These are phyloP conservation scores for Stercorarius parasiticus DNA, from an alignment of 2,113 vertebrate genomes.

Conservation along the genomic window DNA sequence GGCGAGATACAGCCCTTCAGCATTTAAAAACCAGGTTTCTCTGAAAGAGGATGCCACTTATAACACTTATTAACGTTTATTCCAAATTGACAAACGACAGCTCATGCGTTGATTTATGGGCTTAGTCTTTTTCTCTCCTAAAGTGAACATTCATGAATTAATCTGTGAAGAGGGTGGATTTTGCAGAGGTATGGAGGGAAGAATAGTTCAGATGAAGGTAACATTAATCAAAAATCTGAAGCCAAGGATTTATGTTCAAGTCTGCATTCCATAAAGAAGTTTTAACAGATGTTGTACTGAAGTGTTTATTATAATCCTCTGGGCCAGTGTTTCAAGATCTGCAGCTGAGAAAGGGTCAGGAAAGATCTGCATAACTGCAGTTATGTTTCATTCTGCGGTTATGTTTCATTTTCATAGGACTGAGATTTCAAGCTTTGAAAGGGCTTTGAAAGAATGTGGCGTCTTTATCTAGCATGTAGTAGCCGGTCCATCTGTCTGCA, in stretches of 20 bases:
- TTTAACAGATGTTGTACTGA: neutral
- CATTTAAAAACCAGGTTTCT: fast-evolving
- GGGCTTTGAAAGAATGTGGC: neutral
- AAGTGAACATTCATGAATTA: neutral
- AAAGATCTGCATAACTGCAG: neutral
- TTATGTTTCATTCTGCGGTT: neutral
- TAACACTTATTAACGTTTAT: neutral
- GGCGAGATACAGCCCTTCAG: neutral
- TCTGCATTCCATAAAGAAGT: neutral
- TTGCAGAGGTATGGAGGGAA: neutral
- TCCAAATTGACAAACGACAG: neutral
- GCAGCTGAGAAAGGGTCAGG: neutral
- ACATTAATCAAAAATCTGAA: neutral
- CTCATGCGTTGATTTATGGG: neutral
- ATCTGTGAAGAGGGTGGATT: neutral
- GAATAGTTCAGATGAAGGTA: neutral
- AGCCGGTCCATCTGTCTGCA: neutral
- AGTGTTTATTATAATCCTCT: neutral
- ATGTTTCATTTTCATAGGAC: neutral
- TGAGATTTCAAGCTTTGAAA: neutral
- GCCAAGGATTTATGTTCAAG: neutral
- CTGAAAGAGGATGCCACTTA: neutral
- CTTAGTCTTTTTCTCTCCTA: neutral
- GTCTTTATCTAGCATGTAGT: neutral
- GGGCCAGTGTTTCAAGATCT: neutral